These are phyloP conservation scores for Eupithecia subfuscata DNA, from an alignment of 2,888 invertebrate genomes.

Conservation along the genomic window DNA sequence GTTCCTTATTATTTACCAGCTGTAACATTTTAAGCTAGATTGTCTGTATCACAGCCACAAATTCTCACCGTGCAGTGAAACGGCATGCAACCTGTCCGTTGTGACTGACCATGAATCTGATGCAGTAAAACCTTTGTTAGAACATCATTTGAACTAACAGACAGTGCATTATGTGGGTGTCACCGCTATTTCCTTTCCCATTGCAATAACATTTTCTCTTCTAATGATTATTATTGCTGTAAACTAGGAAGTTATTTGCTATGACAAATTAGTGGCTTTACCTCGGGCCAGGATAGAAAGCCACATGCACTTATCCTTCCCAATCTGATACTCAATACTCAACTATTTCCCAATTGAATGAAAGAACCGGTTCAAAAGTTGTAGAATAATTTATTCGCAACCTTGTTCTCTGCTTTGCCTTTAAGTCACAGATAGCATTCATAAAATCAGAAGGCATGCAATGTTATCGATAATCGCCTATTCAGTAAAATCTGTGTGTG, in stretches of 20 bases:
- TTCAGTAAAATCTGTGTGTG: slow-evolving; percentile 31
- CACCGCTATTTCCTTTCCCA: slow-evolving; percentile 11
- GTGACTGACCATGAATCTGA: slow-evolving; percentile 38
- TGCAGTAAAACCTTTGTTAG: slow-evolving; percentile 17
- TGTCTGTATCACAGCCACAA: background rate
- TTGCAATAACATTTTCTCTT: slow-evolving; percentile 7
- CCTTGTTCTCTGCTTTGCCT: slow-evolving; percentile 36
- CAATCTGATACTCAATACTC: slow-evolving; percentile 19
- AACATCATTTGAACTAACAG: slow-evolving; percentile 2
- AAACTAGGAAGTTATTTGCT: slow-evolving; percentile 24
- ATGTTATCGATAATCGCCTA: slow-evolving; percentile 36
- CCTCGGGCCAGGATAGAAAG: slow-evolving; percentile 24
- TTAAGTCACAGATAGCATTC: slow-evolving; percentile 38
- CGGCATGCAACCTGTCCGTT: slow-evolving; percentile 38
- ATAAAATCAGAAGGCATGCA: slow-evolving; percentile 35
- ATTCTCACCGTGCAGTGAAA: slow-evolving; percentile 33
- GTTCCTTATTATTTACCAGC: background rate
- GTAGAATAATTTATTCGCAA: slow-evolving; percentile 38
- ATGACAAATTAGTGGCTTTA: slow-evolving; percentile 20
- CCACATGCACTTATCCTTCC: slow-evolving; percentile 23
- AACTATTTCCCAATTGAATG: slow-evolving; percentile 33
- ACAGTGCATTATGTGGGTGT: slow-evolving; percentile 11
- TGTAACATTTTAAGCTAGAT: background rate
- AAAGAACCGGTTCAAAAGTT: slow-evolving; percentile 34
- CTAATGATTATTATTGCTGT: background rate